Conservation (phyloP, 2,888 invertebrate genomes). For the Drosophila melanosoma region DNA sequence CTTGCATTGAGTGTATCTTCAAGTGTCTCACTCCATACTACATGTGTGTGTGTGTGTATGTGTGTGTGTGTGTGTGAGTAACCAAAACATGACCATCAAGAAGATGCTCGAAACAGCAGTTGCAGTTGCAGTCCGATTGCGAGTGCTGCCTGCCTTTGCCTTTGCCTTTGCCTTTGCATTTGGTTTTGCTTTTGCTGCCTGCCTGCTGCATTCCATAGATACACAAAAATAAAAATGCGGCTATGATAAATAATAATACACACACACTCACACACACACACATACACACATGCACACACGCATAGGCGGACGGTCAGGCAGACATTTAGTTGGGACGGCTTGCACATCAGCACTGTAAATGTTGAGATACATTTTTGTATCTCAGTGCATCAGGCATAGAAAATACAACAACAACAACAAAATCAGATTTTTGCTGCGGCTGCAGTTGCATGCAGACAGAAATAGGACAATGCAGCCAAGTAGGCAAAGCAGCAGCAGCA, state of each 20-base stretch:
- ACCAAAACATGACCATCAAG: constrained; percentile 40
- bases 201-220: constrained; percentile 77
- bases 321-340: constrained; percentile 36
- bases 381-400: constrained; percentile 38
- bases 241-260: constrained; percentile 79
- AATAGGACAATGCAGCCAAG: constrained; percentile 63
- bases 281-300: no score
- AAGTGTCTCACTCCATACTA: constrained; percentile 8
- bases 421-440: constrained; percentile 23
- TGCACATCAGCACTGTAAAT: constrained; percentile 52
- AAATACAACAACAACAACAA: constrained; percentile 23
- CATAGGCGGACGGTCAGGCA: constrained; percentile 22
- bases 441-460: constrained; percentile 46
- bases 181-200: constrained; percentile 6
- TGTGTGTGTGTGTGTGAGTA: constrained; percentile 21
- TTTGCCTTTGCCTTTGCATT: neutral
- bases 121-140: constrained; percentile 45
- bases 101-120: constrained; percentile 37
- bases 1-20: constrained; percentile 40
- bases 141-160: constrained; percentile 28
- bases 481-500: constrained; percentile 41
- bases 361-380: constrained; percentile 68
- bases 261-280: constrained; percentile 12
- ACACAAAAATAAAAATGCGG: constrained; percentile 82
- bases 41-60: neutral